phyloP scores from a whole-genome alignment of 2,797 vertebrate genomes.

The Phrynocephalus vlangalii region DNA sequence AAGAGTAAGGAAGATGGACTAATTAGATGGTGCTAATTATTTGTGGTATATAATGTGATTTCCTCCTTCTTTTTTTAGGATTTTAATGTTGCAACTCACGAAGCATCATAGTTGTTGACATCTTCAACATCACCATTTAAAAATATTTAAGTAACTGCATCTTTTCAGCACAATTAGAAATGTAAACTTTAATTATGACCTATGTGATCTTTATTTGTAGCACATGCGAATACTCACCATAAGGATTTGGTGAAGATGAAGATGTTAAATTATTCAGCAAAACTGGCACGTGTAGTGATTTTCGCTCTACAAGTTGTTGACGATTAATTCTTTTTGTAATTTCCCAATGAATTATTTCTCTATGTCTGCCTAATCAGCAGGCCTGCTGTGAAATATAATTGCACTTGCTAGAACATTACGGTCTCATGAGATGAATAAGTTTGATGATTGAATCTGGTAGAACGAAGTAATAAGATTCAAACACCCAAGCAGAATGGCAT shows the following conservation, averaged over 20 bases:
- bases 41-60: slow-evolving; percentile 22
- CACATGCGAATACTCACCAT: slow-evolving; percentile 31
- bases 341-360: slow-evolving; percentile 90
- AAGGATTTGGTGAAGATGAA: slow-evolving; percentile 79
- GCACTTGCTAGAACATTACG: slow-evolving; percentile 87
- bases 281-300: slow-evolving; percentile 76
- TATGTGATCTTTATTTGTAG: slow-evolving; percentile 54
- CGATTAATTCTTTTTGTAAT: slow-evolving; percentile 91
- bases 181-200: slow-evolving; percentile 45
- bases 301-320: slow-evolving; percentile 72
- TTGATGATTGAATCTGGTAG: slow-evolving; percentile 87
- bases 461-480: slow-evolving; percentile 84
- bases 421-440: slow-evolving; percentile 85
- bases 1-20: neutral
- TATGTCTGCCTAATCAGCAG: slow-evolving; percentile 88
- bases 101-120: slow-evolving; percentile 41
- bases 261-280: slow-evolving; percentile 89
- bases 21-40: slow-evolving; percentile 15
- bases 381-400: slow-evolving; percentile 85
- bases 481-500: slow-evolving; percentile 56
- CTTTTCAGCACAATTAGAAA: slow-evolving; percentile 49
- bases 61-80: slow-evolving; percentile 27
- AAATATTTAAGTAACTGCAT: slow-evolving; percentile 44
- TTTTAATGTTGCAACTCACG: slow-evolving; percentile 41
- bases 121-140: slow-evolving; percentile 46